Conservation (phyloP, 1,140 invertebrate genomes). For the Caenorhabditis latens region DNA sequence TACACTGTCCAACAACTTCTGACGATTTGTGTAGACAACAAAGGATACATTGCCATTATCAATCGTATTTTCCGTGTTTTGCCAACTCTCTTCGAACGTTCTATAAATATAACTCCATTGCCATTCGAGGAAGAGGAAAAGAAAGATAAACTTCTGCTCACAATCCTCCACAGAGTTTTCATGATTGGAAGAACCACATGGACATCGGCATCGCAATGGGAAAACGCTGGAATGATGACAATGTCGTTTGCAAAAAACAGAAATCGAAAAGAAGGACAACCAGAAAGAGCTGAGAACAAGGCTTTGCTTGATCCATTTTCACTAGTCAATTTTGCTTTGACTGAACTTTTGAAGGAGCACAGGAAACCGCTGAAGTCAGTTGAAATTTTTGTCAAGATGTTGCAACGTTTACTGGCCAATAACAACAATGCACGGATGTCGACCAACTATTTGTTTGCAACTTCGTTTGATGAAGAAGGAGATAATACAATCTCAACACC, state of each 20-base stretch:
- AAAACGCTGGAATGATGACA: conserved; percentile 20
- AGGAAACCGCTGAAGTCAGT: conserved; percentile 6
- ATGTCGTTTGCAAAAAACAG: conserved; percentile 10
- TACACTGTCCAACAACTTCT: conserved; percentile 26
- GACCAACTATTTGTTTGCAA: neutral
- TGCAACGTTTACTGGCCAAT: conserved; percentile 11
- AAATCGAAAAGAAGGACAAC: conserved; percentile 37
- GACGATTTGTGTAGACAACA: conserved; percentile 17
- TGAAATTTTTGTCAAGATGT: conserved; percentile 10
- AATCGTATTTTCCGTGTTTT: conserved; percentile 4
- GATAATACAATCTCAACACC: neutral
- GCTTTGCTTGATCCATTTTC: conserved; percentile 1
- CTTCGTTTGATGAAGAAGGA: neutral
- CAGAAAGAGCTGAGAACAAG: neutral
- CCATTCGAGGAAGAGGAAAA: neutral
- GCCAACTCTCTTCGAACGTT: conserved; percentile 13
- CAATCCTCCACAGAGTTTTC: conserved; percentile 12
- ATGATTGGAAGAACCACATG: conserved; percentile 29
- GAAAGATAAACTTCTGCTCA: conserved; percentile 11
- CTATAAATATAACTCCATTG: neutral
- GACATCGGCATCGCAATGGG: conserved; percentile 5
- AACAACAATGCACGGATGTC: conserved; percentile 9
- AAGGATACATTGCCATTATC: conserved; percentile 28
- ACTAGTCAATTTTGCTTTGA: neutral
- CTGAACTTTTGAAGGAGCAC: neutral